phyloP scores from a whole-genome alignment of 1,140 invertebrate genomes.

The Spodoptera frugiperda region DNA sequence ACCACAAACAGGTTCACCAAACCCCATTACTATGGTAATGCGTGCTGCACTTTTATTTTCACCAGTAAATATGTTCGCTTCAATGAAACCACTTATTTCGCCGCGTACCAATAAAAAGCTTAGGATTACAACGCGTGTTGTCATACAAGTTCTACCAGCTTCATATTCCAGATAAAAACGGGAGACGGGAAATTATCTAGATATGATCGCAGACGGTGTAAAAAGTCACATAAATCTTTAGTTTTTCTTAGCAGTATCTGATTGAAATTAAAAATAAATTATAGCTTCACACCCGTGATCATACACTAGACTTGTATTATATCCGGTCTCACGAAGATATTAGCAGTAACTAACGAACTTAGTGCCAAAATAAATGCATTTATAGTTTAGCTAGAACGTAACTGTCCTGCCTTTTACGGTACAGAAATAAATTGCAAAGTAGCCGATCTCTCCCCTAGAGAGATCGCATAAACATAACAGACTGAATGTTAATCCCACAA shows the following conservation, averaged over 20 bases:
- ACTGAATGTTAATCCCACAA: slow-evolving; percentile 18
- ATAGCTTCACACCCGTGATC: slow-evolving; percentile 6
- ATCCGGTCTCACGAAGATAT: too few species aligned
- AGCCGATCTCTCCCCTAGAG: slow-evolving; percentile 22
- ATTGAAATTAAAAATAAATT: slow-evolving; percentile 32
- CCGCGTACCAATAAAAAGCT: slow-evolving; percentile 17
- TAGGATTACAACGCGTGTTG: slow-evolving; percentile 25
- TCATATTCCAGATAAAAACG: slow-evolving; percentile 31
- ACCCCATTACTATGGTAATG: slow-evolving; percentile 29
- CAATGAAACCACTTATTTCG: slow-evolving; percentile 43
- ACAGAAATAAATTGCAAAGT: not conserved
- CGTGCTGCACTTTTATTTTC: slow-evolving; percentile 36
- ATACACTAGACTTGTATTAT: not conserved
- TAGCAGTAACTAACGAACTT: too few species aligned
- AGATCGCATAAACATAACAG: slow-evolving; percentile 19
- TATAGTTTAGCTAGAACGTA: too few species aligned
- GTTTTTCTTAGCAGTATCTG: slow-evolving; percentile 24
- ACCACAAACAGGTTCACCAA: slow-evolving; percentile 4
- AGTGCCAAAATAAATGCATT: too few species aligned
- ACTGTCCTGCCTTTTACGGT: not conserved
- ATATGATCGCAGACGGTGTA: slow-evolving; percentile 22
- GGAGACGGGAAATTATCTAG: slow-evolving; percentile 40
- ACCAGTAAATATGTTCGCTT: slow-evolving; percentile 2
- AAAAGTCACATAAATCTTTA: slow-evolving; percentile 26
- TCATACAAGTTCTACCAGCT: slow-evolving; percentile 33